Conservation (phyloP, 2,797 vertebrate species). For the Acropternis orthonyx region DNA sequence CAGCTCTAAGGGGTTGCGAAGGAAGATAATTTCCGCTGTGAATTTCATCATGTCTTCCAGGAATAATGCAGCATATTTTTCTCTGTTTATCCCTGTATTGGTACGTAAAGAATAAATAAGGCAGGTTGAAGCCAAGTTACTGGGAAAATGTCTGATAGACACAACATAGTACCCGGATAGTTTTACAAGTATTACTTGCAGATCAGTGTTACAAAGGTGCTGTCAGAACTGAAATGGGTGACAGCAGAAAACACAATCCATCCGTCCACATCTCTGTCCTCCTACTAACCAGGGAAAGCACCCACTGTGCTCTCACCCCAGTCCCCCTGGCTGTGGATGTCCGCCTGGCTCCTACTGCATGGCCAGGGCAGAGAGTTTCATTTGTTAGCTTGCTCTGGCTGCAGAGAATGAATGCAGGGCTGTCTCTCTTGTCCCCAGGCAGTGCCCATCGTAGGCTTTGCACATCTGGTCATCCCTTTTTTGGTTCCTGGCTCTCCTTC, state of each 20-base stretch:
- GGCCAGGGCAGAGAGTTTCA: neutral
- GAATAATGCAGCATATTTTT: neutral
- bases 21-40: neutral
- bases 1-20: neutral
- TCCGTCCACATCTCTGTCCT: neutral
- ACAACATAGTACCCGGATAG: neutral
- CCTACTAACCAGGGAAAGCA: neutral
- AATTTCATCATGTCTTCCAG: neutral
- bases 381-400: neutral
- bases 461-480: neutral
- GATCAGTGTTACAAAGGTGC: neutral
- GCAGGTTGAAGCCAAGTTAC: neutral
- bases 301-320: neutral
- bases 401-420: neutral
- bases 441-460: neutral
- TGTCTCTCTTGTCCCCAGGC: rapidly evolving
- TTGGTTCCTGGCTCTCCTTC: neutral
- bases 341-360: neutral
- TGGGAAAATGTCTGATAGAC: neutral
- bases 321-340: neutral
- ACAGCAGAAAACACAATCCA: neutral
- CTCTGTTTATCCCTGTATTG: neutral
- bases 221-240: neutral
- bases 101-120: neutral
- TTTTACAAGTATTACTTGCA: neutral